A percentile compares a stretch with the other conserved stretches of the same genome.
Evolutionary conservation across 2,888 invertebrate species (phyloP).

Genomic region (Euproctis similis): DNA sequence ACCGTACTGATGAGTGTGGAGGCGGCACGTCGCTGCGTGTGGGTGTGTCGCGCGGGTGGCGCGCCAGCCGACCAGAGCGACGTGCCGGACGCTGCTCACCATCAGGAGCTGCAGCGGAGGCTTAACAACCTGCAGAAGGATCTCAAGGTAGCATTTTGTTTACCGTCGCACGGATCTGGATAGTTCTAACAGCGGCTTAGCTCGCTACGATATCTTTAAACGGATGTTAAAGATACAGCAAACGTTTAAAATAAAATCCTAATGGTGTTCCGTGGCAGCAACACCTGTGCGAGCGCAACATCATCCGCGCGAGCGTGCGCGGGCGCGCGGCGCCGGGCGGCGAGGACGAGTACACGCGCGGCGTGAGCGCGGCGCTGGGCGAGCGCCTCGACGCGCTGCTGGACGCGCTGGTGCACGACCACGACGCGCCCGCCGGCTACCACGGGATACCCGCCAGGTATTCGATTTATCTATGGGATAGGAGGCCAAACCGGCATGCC

Average conservation of each 20-base stretch:
- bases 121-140: conserved; percentile 83
- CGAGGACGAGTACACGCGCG: conserved; percentile 79
- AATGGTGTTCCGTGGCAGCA: conserved; percentile 72
- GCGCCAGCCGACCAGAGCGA: conserved; percentile 65
- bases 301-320: conserved; percentile 75
- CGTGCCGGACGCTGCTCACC: conserved; percentile 72
- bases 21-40: conserved; percentile 85
- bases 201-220: no score
- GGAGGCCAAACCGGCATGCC: no score
- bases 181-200: no score
- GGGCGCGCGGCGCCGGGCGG: conserved; percentile 73
- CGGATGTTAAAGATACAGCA: not conserved
- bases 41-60: conserved; percentile 82
- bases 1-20: conserved; percentile 87
- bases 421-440: conserved; percentile 69
- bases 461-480: no score
- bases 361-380: conserved; percentile 79
- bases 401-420: conserved; percentile 79
- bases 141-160: no score
- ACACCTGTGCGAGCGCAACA: conserved; percentile 84
- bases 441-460: conserved; percentile 78
- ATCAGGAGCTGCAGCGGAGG: conserved; percentile 80
- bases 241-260: not conserved
- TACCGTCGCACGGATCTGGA: no score
- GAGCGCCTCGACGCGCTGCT: conserved; percentile 81